Conservation (phyloP, 2,113 vertebrate species). For the Colaptes auratus region DNA sequence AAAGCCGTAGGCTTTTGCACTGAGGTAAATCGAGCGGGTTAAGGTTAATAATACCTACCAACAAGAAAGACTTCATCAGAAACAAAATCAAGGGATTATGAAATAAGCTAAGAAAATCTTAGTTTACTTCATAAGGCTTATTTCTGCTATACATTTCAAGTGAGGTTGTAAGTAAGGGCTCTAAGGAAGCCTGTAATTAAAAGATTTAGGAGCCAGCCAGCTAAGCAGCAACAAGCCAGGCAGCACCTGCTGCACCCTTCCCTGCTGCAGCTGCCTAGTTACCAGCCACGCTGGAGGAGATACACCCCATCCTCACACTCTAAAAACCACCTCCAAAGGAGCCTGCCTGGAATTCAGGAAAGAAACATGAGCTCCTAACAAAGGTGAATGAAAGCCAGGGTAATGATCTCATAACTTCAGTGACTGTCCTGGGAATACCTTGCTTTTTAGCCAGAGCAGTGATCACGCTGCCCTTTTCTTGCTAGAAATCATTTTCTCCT, state of each 20-base stretch:
- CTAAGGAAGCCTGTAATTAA: not conserved
- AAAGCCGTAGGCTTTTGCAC: not conserved
- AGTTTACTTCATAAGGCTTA: not conserved
- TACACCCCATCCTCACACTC: not conserved
- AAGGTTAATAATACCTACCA: not conserved
- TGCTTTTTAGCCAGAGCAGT: not conserved
- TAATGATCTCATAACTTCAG: not conserved
- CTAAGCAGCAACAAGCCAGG: fast-evolving
- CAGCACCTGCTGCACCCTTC: not conserved
- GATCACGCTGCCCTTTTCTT: not conserved
- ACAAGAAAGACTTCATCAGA: slow-evolving; percentile 10
- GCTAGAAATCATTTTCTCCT: not conserved
- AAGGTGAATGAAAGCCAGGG: not conserved
- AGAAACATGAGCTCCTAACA: not conserved
- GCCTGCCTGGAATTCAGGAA: not conserved
- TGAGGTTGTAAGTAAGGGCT: not conserved
- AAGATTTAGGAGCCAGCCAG: not conserved
- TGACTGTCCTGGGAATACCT: not conserved
- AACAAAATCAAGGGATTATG: not conserved
- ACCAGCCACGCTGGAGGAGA: not conserved
- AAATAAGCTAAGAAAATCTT: not conserved
- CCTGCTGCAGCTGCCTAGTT: not conserved
- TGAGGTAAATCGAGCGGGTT: not conserved
- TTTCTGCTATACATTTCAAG: not conserved
- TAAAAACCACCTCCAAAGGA: not conserved